Conservation (phyloP, 2,113 vertebrate species). For the Lophius piscatorius region DNA sequence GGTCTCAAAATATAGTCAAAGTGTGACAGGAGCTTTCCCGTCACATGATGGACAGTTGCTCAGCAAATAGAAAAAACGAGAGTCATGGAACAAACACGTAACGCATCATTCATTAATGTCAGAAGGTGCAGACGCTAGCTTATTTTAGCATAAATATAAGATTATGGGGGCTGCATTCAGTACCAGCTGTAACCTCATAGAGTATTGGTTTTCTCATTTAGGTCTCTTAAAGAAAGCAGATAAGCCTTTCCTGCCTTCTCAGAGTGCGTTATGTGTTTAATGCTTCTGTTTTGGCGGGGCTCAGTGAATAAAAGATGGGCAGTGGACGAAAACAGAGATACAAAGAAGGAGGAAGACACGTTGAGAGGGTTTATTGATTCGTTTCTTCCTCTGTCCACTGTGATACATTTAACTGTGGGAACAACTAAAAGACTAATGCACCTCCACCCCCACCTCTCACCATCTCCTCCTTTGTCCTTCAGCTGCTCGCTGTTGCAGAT, state of each 20-base stretch:
- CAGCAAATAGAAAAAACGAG: slow-evolving; percentile 13
- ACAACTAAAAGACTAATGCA: slow-evolving; percentile 43
- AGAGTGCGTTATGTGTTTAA: neutral
- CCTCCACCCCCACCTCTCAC: slow-evolving; percentile 1
- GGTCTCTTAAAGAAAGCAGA: too few species aligned
- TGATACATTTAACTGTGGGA: slow-evolving; percentile 68
- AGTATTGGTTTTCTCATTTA: too few species aligned
- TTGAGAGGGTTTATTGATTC: slow-evolving; percentile 62
- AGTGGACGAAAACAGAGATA: slow-evolving; percentile 3
- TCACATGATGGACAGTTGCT: slow-evolving; percentile 44
- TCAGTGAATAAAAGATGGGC: slow-evolving; percentile 8
- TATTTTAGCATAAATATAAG: too few species aligned
- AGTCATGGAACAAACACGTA: slow-evolving; percentile 7
- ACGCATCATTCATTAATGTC: neutral
- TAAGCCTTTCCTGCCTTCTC: too few species aligned
- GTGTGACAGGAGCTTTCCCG: slow-evolving; percentile 52
- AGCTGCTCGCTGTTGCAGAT: slow-evolving; percentile 51
- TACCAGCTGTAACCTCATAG: too few species aligned
- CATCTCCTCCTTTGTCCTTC: slow-evolving; percentile 65
- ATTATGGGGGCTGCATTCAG: too few species aligned
- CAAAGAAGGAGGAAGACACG: slow-evolving; percentile 33
- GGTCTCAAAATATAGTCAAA: slow-evolving; percentile 39
- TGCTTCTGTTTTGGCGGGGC: slow-evolving; percentile 6
- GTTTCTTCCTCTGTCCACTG: slow-evolving; percentile 55
- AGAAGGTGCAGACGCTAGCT: neutral